Base-by-base conservation (phyloP, 2,797 vertebrate genomes). In the Neosilurus mollespiculum region DNA sequence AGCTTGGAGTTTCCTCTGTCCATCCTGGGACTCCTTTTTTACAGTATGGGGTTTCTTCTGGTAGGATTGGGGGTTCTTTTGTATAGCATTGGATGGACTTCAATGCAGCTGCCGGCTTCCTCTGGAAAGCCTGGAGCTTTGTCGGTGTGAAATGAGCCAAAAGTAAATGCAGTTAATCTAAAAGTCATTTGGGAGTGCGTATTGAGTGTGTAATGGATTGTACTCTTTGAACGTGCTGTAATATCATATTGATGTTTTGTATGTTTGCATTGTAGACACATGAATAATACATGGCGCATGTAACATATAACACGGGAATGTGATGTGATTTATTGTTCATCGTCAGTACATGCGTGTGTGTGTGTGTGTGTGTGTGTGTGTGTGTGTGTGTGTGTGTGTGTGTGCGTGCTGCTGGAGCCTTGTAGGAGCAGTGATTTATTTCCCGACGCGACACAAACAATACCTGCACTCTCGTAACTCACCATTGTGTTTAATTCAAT, bases 401-500 rank as follows among this genome's bases (percentile, higher is more conserved):
- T 37, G 70, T 75, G 11, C 59, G 59, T 54, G 24, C 54, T 24
- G 53, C 66, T 58, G 61, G 54, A 79, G 72, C 81, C 67, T 81
- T 34, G 59, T 43, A 84, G 58, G 72, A 83, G 65, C 61, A 34
- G 75, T 69, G 72, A 85, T 83, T 85, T 76, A 83, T 79, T 77
- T 72, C 64, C 86, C 69, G 66, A 81, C 49, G 26, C 37, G 9
- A 30, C 53, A 66, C 66, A 86, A 85, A 84, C 81, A 80, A 83
- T 83, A 78, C 70, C 78, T 20, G 37, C 51, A 56, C 78, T 88
- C 69, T 70, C 72, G 30, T 82, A 83, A 30, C 81, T 84, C 69
- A 56, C 83, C 56, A 88, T 87, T 90, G 85, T 85, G 76, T 86
- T 80, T 62, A 81, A 83, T 83, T 89, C 83, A 88, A 87, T 86